Evolutionary conservation across 2,113 vertebrate genomes (phyloP), one percentile per base, ranked within the genome.

Genomic region (Nycticebus coucang): DNA sequence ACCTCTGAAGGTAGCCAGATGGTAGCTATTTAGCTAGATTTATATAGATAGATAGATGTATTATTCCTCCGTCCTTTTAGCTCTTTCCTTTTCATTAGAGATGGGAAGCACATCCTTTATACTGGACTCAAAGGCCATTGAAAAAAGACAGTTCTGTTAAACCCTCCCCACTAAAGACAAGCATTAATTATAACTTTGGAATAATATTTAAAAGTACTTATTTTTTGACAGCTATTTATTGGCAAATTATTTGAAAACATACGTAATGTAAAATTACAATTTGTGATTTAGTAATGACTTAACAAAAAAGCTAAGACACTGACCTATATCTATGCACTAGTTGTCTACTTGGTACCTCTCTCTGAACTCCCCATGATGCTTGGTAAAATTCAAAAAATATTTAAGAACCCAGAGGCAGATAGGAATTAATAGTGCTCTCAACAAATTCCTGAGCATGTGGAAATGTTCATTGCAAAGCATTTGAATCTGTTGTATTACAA

Each of bases 181-280:
- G 24, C 66, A 93, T 55, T 33, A 71, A 71, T 81, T 15, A 84
- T 80, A 0, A 21, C 0, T 80, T 60, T 84, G 28, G 35, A 83
- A 75, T 53, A 68, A 66, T 95, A 92, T n/a, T 59, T 45, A 19
- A 69, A 87, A 83, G 12, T 18, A 18, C 1, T 97, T 98, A 74
- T 94, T 94, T 97, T 82, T n/a, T 77, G 81, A 78, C 8, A 91
- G 55, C 94, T 93, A 50, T 74, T 91, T 93, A 96, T 94, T 97
- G 93, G 89, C 50, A 33, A 55, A 96, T 82, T 97, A 55, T 35
- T 96, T 0, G 18, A 11, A 79, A 95, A 93, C 96, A 96, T 37
- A 30, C 33, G 33, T 93, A 95, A 86, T 19, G 72, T 83, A 24
- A 98, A 97, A 97, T 78, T 89, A 94, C 96, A 91, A 69, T 33